Evolutionary conservation across 2,888 invertebrate species (phyloP), one percentile per base, ranked within the genome.

Genomic region (Caenorhabditis sulstoni): DNA sequence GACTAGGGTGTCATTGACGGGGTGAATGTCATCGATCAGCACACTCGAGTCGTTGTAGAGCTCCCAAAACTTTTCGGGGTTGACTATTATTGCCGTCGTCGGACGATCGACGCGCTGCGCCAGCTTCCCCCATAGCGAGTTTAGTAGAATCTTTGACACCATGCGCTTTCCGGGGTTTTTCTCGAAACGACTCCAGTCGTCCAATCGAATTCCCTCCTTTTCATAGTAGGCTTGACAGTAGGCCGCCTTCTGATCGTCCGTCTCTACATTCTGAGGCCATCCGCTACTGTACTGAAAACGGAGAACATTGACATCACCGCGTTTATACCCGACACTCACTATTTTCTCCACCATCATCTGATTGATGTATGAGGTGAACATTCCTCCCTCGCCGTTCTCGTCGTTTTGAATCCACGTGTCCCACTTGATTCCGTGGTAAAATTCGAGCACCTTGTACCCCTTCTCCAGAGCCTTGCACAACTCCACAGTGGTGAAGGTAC

Each of bases 311-410:
- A 29, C 29, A 3, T 29, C 29, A 29, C 29, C 29, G 7, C 29
- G 29, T 3, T 29, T 29, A 3, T 29, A 3, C 14, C 41, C 11
- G 47, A 47, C 14, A 45, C 61, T 62, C 9, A 62, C 61, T 35
- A 50, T 39, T 12, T 62, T 62, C 11, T 37, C 61, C 0, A 14
- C 47, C 61, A 62, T 62, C 49, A 62, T 50, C 14, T 39, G 20
- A 4, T 62, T 62, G 61, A 62, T 62, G n/a, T 49, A 62, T 0
- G 61, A 49, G 1, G 61, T 49, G 39, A 62, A 62, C 12, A 62
- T 47, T 3, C 61, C 61, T 23, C 61, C 61, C 1, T 47, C 3
- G 8, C 39, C 37, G 14, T 18, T 18, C 2, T 16, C 37, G n/a
- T 62, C 39, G n/a, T 62, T 50, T 29, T 50, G 3, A 3, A 39